A percentile compares a stretch with the other conserved stretches of the same genome.
phyloP scores from a whole-genome alignment of 2,797 vertebrate species.

The Masticophis lateralis region DNA sequence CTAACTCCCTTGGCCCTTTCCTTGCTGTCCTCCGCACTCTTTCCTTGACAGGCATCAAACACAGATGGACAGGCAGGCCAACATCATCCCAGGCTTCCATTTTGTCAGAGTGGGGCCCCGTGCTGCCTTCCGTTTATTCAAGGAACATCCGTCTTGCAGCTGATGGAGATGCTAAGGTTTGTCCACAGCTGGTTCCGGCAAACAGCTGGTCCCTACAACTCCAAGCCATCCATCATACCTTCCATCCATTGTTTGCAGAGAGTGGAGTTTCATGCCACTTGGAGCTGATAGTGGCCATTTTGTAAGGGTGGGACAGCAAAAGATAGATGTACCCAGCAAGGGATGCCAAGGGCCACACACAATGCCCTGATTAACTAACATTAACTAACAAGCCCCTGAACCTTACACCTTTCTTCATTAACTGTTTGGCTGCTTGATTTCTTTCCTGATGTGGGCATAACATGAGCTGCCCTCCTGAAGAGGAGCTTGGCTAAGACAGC shows the following conservation, averaged over 20 bases:
- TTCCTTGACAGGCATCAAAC: neutral
- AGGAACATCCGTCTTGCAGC: conserved; percentile 27
- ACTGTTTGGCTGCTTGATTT: neutral
- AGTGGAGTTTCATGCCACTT: conserved; percentile 40
- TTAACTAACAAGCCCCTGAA: neutral
- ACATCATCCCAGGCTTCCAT: neutral
- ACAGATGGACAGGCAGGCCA: neutral
- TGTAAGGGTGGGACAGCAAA: conserved; percentile 50
- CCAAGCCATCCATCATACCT: conserved; percentile 52
- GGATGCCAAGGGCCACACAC: conserved; percentile 51
- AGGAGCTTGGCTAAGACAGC: neutral
- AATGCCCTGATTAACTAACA: conserved; percentile 61
- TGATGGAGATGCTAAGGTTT: conserved; percentile 14
- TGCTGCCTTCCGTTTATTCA: fast-evolving
- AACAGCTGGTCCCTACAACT: conserved; percentile 47
- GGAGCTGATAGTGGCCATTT: conserved; percentile 55
- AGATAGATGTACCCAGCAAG: conserved; percentile 56
- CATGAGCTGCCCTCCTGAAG: neutral
- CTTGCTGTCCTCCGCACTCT: neutral
- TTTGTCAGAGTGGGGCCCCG: neutral
- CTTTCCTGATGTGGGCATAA: neutral
- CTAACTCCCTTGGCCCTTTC: neutral
- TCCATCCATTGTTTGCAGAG: conserved; percentile 27
- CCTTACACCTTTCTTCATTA: neutral
- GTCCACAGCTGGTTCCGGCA: conserved; percentile 27